Conservation (phyloP, 53 echinoderm and acorn worm species). For the Holothuria scabra region DNA sequence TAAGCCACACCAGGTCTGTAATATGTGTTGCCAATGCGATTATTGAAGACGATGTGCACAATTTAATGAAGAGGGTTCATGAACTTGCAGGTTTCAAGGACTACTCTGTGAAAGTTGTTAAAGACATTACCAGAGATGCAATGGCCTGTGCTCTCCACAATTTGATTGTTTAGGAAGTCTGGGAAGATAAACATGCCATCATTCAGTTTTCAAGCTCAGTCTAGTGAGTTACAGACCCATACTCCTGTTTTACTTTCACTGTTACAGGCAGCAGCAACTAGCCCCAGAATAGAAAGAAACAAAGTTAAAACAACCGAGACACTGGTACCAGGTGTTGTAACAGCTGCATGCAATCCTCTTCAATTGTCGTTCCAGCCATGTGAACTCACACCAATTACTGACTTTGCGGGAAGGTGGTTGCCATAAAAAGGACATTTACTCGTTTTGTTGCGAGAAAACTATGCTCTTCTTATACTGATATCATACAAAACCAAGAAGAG, state of each 20-base stretch:
- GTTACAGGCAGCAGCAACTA: slow-evolving; percentile 1
- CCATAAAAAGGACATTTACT: slow-evolving; percentile 32
- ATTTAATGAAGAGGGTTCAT: not conserved
- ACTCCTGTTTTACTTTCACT: not conserved
- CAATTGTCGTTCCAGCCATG: slow-evolving; percentile 48
- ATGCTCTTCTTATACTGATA: slow-evolving; percentile 38
- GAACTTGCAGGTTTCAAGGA: not conserved
- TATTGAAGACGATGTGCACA: not conserved
- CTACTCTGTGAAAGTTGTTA: not conserved
- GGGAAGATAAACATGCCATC: not conserved
- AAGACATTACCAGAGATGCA: not conserved
- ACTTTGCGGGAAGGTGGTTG: slow-evolving; percentile 48
- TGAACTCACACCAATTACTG: slow-evolving; percentile 59
- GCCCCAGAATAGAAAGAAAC: slow-evolving; percentile 12
- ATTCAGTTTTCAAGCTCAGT: not conserved
- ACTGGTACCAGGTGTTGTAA: slow-evolving; percentile 28
- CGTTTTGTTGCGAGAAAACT: slow-evolving; percentile 36
- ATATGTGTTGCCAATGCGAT: not conserved
- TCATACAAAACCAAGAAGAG: slow-evolving; percentile 46
- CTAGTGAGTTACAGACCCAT: not conserved
- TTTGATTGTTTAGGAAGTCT: not conserved
- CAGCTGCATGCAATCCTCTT: slow-evolving; percentile 58
- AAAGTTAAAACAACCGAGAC: slow-evolving; percentile 22
- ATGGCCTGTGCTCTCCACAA: not conserved
- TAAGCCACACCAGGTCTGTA: too few species aligned